Conservation (phyloP, 2,797 vertebrate species). For the Helicolenus hilgendorfi region DNA sequence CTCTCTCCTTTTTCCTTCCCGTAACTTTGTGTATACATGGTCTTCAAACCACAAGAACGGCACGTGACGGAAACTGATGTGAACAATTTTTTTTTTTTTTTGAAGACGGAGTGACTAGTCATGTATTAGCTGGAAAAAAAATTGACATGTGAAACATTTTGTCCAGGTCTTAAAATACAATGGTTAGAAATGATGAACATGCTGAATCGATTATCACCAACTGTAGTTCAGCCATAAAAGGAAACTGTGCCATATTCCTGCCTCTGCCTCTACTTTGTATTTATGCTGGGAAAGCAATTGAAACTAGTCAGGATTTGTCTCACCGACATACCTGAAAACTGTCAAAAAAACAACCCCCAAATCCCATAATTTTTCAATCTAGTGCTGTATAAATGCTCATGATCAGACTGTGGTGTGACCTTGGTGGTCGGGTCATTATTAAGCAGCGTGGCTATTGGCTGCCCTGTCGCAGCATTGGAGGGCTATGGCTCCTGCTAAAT, state of each 20-base stretch:
- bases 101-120: conserved; percentile 79
- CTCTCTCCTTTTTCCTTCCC: conserved; percentile 79
- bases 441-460: conserved; percentile 67
- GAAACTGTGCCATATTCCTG: conserved; percentile 38
- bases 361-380: conserved; percentile 62
- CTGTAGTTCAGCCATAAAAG: conserved; percentile 31
- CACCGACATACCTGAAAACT: conserved; percentile 55
- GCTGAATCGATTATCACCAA: conserved; percentile 75
- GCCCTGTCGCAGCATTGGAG: conserved; percentile 32
- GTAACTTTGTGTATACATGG: conserved; percentile 82
- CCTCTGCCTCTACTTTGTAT: conserved; percentile 21
- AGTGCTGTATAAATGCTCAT: conserved; percentile 13
- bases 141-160: conserved; percentile 58
- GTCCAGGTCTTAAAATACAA: conserved; percentile 62
- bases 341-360: conserved; percentile 39
- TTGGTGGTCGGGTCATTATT: conserved; percentile 55
- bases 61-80: conserved; percentile 76
- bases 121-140: conserved; percentile 73
- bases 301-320: conserved; percentile 44
- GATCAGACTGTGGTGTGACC: conserved; percentile 69
- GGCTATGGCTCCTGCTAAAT: conserved; percentile 75
- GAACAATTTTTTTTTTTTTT: not conserved
- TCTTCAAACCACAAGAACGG: conserved; percentile 76
- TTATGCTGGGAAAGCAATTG: conserved; percentile 45
- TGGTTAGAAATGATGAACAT: conserved; percentile 72